A percentile compares a stretch with the other conserved stretches of the same genome.
phyloP scores from a whole-genome alignment of 1,140 invertebrate genomes.

The Spodoptera frugiperda region DNA sequence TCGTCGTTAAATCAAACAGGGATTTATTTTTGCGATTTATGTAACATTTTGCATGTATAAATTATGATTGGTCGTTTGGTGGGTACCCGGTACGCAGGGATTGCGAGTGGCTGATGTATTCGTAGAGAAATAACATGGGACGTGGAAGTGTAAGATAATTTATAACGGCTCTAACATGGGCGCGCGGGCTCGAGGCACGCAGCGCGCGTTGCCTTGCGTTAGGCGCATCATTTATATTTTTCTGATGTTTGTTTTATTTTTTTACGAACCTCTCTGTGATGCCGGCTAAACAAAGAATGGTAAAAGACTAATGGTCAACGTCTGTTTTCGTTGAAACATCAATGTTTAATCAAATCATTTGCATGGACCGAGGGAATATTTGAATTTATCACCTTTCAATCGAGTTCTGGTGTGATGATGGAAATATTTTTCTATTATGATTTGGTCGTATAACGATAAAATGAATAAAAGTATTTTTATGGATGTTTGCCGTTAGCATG shows the following conservation, averaged over 20 bases:
- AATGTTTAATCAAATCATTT: conserved; percentile 80
- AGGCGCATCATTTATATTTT: conserved; percentile 84
- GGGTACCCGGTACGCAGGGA: conserved; percentile 64
- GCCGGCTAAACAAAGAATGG: conserved; percentile 81
- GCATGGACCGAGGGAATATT: conserved; percentile 69
- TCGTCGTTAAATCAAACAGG: conserved; percentile 59
- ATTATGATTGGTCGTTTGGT: conserved; percentile 75
- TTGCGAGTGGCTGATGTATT: conserved; percentile 77
- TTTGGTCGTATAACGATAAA: conserved; percentile 53
- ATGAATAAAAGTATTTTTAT: conserved; percentile 57
- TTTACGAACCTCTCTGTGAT: conserved; percentile 72
- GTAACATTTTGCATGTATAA: conserved; percentile 65
- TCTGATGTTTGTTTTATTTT: conserved; percentile 82
- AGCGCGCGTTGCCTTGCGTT: conserved; percentile 76
- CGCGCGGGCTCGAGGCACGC: conserved; percentile 71
- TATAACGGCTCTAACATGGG: conserved; percentile 77
- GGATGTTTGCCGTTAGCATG: conserved; percentile 36
- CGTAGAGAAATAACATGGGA: conserved; percentile 79
- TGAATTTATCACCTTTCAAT: conserved; percentile 66
- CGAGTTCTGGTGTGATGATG: conserved; percentile 64
- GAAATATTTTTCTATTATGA: conserved; percentile 58
- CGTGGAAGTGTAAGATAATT: conserved; percentile 80
- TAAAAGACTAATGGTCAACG: conserved; percentile 78
- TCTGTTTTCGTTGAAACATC: conserved; percentile 73
- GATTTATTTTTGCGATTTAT: conserved; percentile 66